phyloP scores from a whole-genome alignment of 2,113 vertebrate genomes.

The Eulemur macaco region DNA sequence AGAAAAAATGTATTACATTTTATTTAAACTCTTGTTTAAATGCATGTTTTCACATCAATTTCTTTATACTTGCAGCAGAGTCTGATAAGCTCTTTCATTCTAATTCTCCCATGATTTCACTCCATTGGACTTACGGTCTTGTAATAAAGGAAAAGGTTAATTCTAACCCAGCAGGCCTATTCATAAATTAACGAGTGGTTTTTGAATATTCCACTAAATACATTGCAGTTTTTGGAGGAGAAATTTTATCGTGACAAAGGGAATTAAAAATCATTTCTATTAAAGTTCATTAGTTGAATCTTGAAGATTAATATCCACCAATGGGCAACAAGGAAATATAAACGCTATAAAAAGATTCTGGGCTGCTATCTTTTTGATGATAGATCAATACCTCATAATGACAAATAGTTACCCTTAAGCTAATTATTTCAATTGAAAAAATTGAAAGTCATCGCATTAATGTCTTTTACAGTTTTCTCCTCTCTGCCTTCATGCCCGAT shows the following conservation, averaged over 20 bases:
- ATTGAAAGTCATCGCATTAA: background rate
- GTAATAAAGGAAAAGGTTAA: slow-evolving; percentile 54
- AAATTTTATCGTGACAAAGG: slow-evolving; percentile 32
- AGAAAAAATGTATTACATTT: slow-evolving; percentile 55
- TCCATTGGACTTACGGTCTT: slow-evolving; percentile 24
- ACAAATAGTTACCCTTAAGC: background rate
- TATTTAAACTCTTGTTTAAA: slow-evolving; percentile 52
- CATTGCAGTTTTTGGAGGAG: background rate
- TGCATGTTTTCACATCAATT: slow-evolving; percentile 36
- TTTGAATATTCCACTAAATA: slow-evolving; percentile 43
- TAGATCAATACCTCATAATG: background rate
- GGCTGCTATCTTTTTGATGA: background rate
- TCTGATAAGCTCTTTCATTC: slow-evolving; percentile 49
- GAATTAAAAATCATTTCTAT: slow-evolving; percentile 46
- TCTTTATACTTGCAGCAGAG: slow-evolving; percentile 41
- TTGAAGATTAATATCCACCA: slow-evolving; percentile 38
- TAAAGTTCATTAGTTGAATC: background rate
- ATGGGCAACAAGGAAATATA: background rate
- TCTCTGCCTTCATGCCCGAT: background rate
- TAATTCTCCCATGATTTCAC: slow-evolving; percentile 53
- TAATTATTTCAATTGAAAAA: background rate
- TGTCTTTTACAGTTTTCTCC: background rate
- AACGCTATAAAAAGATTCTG: background rate
- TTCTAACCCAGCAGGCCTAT: slow-evolving; percentile 22
- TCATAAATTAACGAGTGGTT: background rate